A percentile compares a stretch with the other conserved stretches of the same genome.
phyloP scores from a whole-genome alignment of 2,113 vertebrate species.

The Boleophthalmus pectinirostris region DNA sequence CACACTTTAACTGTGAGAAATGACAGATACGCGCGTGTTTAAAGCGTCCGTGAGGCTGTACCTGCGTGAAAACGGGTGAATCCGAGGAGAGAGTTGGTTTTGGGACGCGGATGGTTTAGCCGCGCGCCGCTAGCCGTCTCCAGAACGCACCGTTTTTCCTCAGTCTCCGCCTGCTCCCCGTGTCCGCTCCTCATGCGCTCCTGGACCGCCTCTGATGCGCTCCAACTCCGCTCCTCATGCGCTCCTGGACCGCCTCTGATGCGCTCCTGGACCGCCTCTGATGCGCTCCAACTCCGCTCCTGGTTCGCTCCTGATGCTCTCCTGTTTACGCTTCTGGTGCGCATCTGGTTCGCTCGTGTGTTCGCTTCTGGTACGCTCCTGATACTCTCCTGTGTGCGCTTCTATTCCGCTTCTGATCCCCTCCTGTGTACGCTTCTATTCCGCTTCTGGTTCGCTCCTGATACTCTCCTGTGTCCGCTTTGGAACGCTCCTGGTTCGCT shows the following conservation, averaged over 20 bases:
- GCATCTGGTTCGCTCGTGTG: not conserved
- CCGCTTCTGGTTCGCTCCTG: no score
- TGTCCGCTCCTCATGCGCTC: slow-evolving; percentile 27
- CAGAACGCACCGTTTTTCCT: slow-evolving; percentile 61
- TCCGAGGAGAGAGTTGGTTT: slow-evolving; percentile 15
- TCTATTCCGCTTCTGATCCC: no score
- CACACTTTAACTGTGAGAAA: not conserved
- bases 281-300: no score
- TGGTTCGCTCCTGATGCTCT: no score
- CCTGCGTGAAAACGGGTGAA: slow-evolving; percentile 26
- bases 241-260: not conserved
- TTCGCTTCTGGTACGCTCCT: no score
- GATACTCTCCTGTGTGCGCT: no score
- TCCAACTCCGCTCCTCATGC: slow-evolving; percentile 21
- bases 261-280: not conserved
- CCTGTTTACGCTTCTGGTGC: no score
- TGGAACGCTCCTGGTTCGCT: no score
- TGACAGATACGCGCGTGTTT: not conserved
- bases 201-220: not conserved
- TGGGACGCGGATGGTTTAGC: slow-evolving; percentile 11
- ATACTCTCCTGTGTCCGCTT: no score
- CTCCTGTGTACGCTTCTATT: no score
- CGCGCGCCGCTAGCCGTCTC: slow-evolving; percentile 25
- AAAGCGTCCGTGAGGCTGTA: not conserved
- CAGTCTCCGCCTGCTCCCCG: slow-evolving; percentile 26